phyloP scores from a whole-genome alignment of 2,113 vertebrate species.

The Xenopus borealis region DNA sequence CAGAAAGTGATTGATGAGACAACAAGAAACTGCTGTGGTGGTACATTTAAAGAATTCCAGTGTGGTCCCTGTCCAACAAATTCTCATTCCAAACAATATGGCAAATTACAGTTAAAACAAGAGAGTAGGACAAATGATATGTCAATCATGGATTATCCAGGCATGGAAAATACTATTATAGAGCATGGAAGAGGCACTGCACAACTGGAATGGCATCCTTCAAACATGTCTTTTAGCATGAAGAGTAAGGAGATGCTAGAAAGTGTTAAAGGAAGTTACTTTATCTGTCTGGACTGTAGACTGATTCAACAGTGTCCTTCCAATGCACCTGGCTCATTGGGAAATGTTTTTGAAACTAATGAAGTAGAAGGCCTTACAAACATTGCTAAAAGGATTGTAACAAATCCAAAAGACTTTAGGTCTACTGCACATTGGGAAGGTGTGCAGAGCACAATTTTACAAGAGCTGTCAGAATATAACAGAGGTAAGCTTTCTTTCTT shows the following conservation, averaged over 20 bases:
- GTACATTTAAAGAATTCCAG: conserved; percentile 49
- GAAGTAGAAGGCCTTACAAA: conserved; percentile 43
- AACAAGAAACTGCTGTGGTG: conserved; percentile 54
- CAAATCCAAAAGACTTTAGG: conserved; percentile 45
- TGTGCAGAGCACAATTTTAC: conserved; percentile 26
- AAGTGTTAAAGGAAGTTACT: conserved; percentile 36
- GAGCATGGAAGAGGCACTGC: conserved; percentile 47
- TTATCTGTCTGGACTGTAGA: conserved; percentile 49
- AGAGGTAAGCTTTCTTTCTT: conserved; percentile 50
- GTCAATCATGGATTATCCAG: conserved; percentile 49
- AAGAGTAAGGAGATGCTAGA: conserved; percentile 32
- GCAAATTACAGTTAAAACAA: conserved; percentile 57
- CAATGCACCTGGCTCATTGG: conserved; percentile 28
- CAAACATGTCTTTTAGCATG: conserved; percentile 37
- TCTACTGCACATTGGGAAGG: conserved; percentile 26
- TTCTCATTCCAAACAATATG: conserved; percentile 45
- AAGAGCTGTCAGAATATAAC: conserved; percentile 23
- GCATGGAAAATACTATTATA: conserved; percentile 47
- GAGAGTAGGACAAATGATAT: conserved; percentile 55
- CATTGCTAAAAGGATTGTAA: conserved; percentile 32
- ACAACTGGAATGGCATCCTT: conserved; percentile 33
- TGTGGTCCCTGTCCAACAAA: conserved; percentile 54
- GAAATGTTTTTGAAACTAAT: conserved; percentile 30
- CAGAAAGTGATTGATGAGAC: conserved; percentile 51
- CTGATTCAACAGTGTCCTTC: conserved; percentile 45